Evolutionary conservation across 2,888 invertebrate species (phyloP).

Genomic region (Polietes domitor): DNA sequence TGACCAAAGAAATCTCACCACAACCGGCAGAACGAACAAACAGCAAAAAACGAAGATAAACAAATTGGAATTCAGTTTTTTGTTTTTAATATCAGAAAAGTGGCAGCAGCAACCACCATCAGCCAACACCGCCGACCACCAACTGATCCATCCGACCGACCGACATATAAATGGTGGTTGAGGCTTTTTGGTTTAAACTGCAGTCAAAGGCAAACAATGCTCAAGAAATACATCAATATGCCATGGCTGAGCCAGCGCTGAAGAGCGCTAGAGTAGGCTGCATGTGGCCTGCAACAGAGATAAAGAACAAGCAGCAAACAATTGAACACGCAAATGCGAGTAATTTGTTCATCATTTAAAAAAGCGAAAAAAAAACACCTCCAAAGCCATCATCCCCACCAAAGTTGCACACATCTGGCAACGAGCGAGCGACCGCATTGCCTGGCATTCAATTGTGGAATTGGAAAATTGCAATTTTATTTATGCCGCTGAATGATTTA

Average conservation of each 20-base stretch:
- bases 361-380: not conserved
- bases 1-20: not conserved
- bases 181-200: not conserved
- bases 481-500: conserved; percentile 26
- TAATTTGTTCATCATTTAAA: conserved; percentile 12
- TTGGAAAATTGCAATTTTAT: conserved; percentile 36
- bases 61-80: not conserved
- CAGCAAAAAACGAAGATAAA: not conserved
- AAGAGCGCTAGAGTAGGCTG: not conserved
- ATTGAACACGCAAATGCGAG: not conserved
- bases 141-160: not conserved
- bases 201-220: not conserved
- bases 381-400: not conserved
- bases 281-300: not conserved
- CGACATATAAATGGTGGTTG: not conserved
- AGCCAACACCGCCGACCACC: not conserved
- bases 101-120: not conserved
- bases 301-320: not conserved
- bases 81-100: not conserved
- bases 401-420: not conserved
- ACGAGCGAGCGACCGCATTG: not conserved
- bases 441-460: conserved; percentile 19
- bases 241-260: not conserved
- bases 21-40: not conserved
- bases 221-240: not conserved